Percentiles rank a stretch among this genome's conserved stretches.
phyloP scores from a whole-genome alignment of 2,797 vertebrate species.

The Cossypha heuglini region DNA sequence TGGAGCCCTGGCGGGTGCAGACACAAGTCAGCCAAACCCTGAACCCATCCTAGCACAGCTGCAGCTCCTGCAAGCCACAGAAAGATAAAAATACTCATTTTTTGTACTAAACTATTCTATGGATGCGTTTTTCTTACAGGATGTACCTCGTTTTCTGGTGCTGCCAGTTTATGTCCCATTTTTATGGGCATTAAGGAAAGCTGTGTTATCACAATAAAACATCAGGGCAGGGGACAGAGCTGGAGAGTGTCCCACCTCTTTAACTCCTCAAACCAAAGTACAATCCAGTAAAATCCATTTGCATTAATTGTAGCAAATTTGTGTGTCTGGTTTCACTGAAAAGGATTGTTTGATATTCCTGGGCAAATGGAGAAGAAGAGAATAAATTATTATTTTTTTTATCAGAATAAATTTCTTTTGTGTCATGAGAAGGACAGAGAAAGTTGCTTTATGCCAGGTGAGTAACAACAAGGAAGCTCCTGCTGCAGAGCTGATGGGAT shows the following conservation, averaged over 20 bases:
- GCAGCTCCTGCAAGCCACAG: background rate
- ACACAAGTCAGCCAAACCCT: background rate
- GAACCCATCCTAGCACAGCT: background rate
- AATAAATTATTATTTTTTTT: background rate
- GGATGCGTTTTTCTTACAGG: accelerated
- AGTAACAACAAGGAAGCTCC: background rate
- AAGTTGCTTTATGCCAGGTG: accelerated
- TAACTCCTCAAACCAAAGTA: background rate
- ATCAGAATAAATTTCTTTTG: background rate
- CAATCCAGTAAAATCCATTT: background rate
- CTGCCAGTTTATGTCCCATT: accelerated
- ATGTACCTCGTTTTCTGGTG: accelerated
- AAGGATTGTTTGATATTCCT: background rate
- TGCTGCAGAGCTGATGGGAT: background rate
- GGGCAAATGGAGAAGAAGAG: background rate
- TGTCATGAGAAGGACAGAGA: background rate
- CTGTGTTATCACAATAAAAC: background rate
- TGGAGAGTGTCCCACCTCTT: background rate
- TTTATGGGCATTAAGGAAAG: background rate
- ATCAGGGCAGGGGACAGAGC: background rate
- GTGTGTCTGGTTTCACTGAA: background rate
- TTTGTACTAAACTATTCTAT: accelerated
- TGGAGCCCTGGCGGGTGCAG: background rate
- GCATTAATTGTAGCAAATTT: background rate
- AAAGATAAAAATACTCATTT: background rate